phyloP scores from a whole-genome alignment of 2,888 invertebrate species.

The Mesodorylaimus sp. region DNA sequence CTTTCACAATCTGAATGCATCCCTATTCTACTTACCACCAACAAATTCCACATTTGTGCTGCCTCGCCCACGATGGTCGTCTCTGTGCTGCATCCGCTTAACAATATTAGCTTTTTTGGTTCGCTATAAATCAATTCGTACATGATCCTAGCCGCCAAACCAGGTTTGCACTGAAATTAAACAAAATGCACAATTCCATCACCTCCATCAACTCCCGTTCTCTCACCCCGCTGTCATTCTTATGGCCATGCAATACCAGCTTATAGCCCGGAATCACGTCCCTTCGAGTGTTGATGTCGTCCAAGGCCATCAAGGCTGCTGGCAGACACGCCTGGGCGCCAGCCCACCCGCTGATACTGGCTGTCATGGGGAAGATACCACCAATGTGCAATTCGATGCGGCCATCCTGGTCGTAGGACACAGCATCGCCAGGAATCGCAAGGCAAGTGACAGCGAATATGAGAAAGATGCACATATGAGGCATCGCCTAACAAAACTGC shows the following conservation, averaged over 20 bases:
- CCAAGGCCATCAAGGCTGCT: conserved; percentile 82
- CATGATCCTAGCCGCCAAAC: conserved; percentile 90
- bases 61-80: conserved; percentile 98
- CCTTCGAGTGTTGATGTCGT: conserved; percentile 73
- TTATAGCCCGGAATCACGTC: conserved; percentile 77
- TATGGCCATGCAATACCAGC: conserved; percentile 70
- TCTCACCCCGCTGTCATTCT: conserved; percentile 81
- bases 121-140: conserved; percentile 78
- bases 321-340: conserved; percentile 97
- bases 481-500: no score
- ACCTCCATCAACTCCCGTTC: neutral
- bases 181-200: neutral
- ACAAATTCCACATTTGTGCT: conserved; percentile 98
- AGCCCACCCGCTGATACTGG: conserved; percentile 79
- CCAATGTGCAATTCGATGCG: conserved; percentile 77
- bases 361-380: conserved; percentile 90
- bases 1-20: no score
- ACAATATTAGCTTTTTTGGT: conserved; percentile 70
- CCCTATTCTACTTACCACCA: conserved; percentile 62
- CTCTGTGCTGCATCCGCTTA: conserved; percentile 89
- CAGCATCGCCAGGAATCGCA: no score
- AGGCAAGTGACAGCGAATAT: no score
- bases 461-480: no score
- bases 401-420: no score
- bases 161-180: conserved; percentile 76